A percentile compares a stretch with the other conserved stretches of the same genome.
phyloP scores from a whole-genome alignment of 2,113 vertebrate species.

The Cyrtonyx montezumae region DNA sequence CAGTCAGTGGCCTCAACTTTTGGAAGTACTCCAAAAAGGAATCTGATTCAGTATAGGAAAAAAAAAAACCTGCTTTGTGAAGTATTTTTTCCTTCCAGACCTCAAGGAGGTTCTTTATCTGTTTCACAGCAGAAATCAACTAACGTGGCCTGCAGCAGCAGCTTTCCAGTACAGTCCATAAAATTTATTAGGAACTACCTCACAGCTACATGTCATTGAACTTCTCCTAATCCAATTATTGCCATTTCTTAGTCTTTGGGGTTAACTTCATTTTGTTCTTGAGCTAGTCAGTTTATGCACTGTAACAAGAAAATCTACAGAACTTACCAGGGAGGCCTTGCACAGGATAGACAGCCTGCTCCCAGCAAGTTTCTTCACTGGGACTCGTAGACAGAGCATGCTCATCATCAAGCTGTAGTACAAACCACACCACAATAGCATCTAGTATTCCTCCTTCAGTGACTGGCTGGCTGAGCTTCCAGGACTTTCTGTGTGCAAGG shows the following conservation, averaged over 20 bases:
- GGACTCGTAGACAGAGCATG: conserved; percentile 91
- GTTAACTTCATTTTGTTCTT: not conserved
- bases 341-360: conserved; percentile 96
- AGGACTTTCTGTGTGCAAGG: conserved; percentile 81
- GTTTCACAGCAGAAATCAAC: not conserved
- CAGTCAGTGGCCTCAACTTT: not conserved
- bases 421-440: conserved; percentile 94
- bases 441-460: conserved; percentile 85
- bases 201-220: not conserved
- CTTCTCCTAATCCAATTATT: not conserved
- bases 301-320: not conserved
- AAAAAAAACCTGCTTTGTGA: not conserved
- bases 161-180: not conserved
- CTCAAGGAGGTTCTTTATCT: not conserved
- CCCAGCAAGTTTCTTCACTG: conserved; percentile 95
- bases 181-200: not conserved
- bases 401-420: conserved; percentile 92
- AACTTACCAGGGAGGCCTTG: conserved; percentile 82
- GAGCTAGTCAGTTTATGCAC: not conserved
- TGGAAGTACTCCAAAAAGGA: not conserved
- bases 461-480: conserved; percentile 78
- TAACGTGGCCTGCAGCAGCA: not conserved
- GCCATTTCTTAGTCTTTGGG: not conserved
- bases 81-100: not conserved
- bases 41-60: not conserved